Evolutionary conservation across 2,888 invertebrate species (phyloP).

Genomic region (Halictus quadricinctus): DNA sequence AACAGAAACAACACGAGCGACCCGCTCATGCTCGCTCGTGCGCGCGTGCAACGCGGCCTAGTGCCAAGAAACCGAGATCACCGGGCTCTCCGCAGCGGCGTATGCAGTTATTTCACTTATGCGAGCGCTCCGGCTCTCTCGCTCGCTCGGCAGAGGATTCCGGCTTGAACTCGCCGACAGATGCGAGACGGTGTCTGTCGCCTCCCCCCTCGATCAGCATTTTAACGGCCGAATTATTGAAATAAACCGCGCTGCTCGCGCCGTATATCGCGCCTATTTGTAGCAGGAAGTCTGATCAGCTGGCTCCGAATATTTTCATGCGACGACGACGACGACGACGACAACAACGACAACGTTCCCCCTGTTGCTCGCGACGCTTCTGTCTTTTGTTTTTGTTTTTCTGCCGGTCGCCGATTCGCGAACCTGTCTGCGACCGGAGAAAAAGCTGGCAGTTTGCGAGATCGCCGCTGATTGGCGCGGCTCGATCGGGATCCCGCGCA

Average conservation of each 20-base stretch:
- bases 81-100: conserved; percentile 26
- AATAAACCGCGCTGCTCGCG: conserved; percentile 70
- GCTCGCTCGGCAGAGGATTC: conserved; percentile 57
- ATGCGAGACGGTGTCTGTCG: conserved; percentile 69
- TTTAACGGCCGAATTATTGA: conserved; percentile 79
- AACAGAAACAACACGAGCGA: not conserved
- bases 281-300: conserved; percentile 49
- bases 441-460: conserved; percentile 14
- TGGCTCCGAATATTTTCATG: conserved; percentile 39
- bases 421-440: not conserved
- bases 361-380: not conserved
- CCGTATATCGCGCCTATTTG: conserved; percentile 57
- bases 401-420: not conserved
- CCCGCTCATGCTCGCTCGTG: not conserved
- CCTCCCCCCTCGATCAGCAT: conserved; percentile 75
- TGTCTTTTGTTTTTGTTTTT: not conserved
- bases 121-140: conserved; percentile 65
- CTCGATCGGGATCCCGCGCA: conserved; percentile 29
- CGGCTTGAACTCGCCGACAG: conserved; percentile 72
- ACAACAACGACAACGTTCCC: not conserved
- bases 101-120: conserved; percentile 73
- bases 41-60: conserved; percentile 44
- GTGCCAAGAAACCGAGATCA: conserved; percentile 70
- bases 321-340: not conserved
- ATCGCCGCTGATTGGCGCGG: conserved; percentile 19